These are phyloP conservation scores for Butorides virescens DNA, from an alignment of 2,113 vertebrate species.

Conservation along the genomic window DNA sequence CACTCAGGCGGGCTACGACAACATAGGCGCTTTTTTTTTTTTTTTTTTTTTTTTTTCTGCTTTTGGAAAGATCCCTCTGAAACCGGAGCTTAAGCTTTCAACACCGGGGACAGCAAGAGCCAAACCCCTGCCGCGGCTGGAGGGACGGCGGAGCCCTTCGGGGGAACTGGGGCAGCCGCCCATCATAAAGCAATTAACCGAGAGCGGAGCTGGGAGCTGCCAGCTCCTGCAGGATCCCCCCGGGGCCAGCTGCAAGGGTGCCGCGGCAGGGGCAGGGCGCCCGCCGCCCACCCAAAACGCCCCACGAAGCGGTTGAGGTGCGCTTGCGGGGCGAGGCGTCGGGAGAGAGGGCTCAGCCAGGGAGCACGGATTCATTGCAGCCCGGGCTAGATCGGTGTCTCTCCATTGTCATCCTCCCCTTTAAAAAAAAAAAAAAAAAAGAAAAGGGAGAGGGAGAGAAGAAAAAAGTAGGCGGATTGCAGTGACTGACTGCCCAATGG, in stretches of 20 bases:
- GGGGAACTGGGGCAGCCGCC: neutral
- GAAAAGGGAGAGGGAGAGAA: neutral
- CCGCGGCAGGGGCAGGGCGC: neutral
- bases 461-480: conserved; percentile 84
- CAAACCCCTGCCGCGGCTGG: neutral
- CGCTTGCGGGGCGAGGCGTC: neutral
- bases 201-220: neutral
- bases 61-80: neutral
- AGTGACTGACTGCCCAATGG: conserved; percentile 86
- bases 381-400: conserved; percentile 72
- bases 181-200: neutral
- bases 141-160: neutral
- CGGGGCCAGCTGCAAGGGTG: neutral
- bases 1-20: neutral
- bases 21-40: no score
- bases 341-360: neutral
- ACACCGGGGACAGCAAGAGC: neutral
- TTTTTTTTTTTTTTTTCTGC: neutral
- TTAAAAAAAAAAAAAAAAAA: conserved; percentile 32
- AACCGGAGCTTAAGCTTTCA: neutral
- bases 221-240: neutral
- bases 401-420: conserved; percentile 78
- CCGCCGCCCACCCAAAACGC: neutral
- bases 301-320: neutral
- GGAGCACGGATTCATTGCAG: neutral